Percentiles rank a stretch among this genome's conserved stretches.
These are phyloP conservation scores for Naso thynnoides DNA, from an alignment of 2,797 vertebrate species.

Conservation along the genomic window DNA sequence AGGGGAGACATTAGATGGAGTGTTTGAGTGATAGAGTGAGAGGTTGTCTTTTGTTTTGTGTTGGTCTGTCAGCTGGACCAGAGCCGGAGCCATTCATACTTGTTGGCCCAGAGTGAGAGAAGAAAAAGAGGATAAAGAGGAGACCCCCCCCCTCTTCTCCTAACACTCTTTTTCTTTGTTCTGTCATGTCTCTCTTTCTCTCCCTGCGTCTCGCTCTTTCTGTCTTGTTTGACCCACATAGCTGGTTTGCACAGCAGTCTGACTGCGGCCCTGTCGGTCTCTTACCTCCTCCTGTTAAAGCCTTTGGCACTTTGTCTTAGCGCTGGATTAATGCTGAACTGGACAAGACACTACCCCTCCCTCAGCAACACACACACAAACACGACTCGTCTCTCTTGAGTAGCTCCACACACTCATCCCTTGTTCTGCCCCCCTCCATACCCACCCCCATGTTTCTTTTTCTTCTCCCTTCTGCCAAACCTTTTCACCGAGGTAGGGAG, in stretches of 20 bases:
- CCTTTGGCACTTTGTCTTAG: conserved; percentile 79
- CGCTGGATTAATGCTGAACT: conserved; percentile 77
- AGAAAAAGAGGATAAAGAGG: conserved; percentile 51
- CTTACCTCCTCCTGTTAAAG: conserved; percentile 75
- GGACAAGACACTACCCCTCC: conserved; percentile 68
- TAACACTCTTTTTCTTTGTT: conserved; percentile 51
- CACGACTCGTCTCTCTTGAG: conserved; percentile 51
- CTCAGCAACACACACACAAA: conserved; percentile 56
- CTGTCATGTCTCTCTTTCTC: conserved; percentile 56
- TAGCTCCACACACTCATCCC: conserved; percentile 56
- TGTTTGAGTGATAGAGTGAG: conserved; percentile 32
- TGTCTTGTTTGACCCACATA: conserved; percentile 82
- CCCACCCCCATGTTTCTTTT: conserved; percentile 16
- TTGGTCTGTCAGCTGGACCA: conserved; percentile 53
- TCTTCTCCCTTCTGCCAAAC: conserved; percentile 46
- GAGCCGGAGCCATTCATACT: conserved; percentile 53
- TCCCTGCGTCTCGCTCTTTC: conserved; percentile 54
- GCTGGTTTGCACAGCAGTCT: conserved; percentile 69
- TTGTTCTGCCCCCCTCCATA: conserved; percentile 33
- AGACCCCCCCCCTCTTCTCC: conserved; percentile 22
- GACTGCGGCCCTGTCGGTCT: conserved; percentile 64
- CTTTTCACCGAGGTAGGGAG: conserved; percentile 53
- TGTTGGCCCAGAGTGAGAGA: conserved; percentile 47
- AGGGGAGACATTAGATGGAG: conserved; percentile 20
- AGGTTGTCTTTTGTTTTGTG: conserved; percentile 46